Evolutionary conservation across 2,797 vertebrate genomes (phyloP), one percentile per base, ranked within the genome.

Genomic region (Todus mexicanus): DNA sequence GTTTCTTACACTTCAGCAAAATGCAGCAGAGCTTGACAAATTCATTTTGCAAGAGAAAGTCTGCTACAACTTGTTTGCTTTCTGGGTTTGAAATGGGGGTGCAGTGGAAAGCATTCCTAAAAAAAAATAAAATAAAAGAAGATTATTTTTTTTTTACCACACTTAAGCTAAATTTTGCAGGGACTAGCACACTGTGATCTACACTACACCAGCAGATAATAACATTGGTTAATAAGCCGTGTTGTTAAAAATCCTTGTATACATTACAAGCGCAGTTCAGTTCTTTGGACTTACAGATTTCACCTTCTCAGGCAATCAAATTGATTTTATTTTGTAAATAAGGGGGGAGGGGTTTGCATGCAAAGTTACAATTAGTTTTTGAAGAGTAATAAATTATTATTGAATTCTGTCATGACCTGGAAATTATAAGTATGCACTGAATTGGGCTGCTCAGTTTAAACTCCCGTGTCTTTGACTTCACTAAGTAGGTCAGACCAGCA

Each of bases 1-100:
- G 79, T 91, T 95, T 89, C 79, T 76, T 87, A 37, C 82, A 84
- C 51, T 84, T 91, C 94, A 95, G 93, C 89, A 94, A 87, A 92
- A 88, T 38, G 66, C 94, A 95, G 63, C 76, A 68, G 89, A 94
- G 94, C 81, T 86, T 75, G 78, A 94, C 56, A 95, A 94, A 96
- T 72, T 83, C 19, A 79, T 92, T 92, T 94, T 87, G 81, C 59
- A 50, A 74, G 81, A 50, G 51, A 90, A 93, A 78, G 65, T 92
- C 88, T 95, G 84, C 86, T 93, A 53, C 7, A 31, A 87, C 88
- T 80, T 84, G 75, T 90, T 95, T 90, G 50, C 50, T 82, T 87
- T 92, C 75, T 60, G 56, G 19, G 19, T 83, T 92, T 68, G 65
- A 90, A 90, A 38, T 7, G 23, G 31, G 37, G 64, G 73, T 8